Base-by-base conservation (phyloP, 2,888 invertebrate genomes). In the Spicauda simplicius region DNA sequence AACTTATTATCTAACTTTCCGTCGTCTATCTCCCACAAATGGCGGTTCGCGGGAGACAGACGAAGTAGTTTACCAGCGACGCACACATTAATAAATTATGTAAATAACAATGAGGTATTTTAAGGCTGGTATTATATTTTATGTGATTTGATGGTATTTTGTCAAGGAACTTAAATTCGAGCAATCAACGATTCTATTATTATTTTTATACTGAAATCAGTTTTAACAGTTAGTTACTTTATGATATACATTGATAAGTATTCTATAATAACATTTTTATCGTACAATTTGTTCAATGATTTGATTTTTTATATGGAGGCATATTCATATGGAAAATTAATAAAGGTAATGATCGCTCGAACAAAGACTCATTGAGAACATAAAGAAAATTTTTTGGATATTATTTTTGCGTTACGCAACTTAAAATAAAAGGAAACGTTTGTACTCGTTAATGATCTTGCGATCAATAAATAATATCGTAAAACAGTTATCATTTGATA, bases 1-100 rank as follows among this genome's bases (percentile, higher is more conserved):
- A 67, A 68, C 54, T 70, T 71, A 69, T 18, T 16, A 61, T 33
- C 41, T 67, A 65, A 59, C 18, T 65, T 68, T 64, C 65, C 80
- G 81, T 86, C 88, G 85, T 88, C 89, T 88, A 82, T 79, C 86
- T 81, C 80, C 79, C 90, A 84, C 87, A 81, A 88, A 83, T 52
- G 61, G 41, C 58, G 72, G 71, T 83, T 87, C 73, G 83, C 80
- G 89, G 83, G 74, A 86, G 84, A 81, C 82, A 87, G 89, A 90
- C 89, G 84, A 87, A 83, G 80, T 48, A 16, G 12, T 50, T 25
- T 33, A 62, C 53, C 58, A 65, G 30, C 45, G 18, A 52, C 14
- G 19, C 18, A 33, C 33, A 33, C 48, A 52, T 52, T n/a, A 64
- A 41, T 58, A 64, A 59, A 14, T 65, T 54, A n/a, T n/a, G 45